These are phyloP conservation scores for Tetraneura akinire DNA, from an alignment of 1,140 invertebrate species.

Conservation along the genomic window DNA sequence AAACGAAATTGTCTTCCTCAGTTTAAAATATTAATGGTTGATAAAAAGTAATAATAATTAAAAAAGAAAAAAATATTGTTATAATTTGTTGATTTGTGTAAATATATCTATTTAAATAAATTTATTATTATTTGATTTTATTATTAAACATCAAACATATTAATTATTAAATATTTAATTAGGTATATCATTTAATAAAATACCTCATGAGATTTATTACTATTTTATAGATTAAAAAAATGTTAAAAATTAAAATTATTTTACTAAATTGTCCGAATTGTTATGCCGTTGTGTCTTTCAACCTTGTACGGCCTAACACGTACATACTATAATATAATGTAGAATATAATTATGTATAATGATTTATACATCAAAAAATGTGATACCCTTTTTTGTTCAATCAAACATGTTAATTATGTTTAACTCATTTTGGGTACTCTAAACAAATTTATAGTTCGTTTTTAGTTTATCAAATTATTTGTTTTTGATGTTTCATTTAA, in stretches of 20 bases:
- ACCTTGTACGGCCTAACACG: background rate
- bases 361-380: background rate
- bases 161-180: background rate
- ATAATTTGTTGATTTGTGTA: slow-evolving; percentile 46
- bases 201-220: slow-evolving; percentile 47
- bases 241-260: slow-evolving; percentile 20
- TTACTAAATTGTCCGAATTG: slow-evolving; percentile 16
- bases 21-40: slow-evolving; percentile 33
- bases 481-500: slow-evolving; percentile 30
- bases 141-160: background rate
- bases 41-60: slow-evolving; percentile 7
- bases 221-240: background rate
- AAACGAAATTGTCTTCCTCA: slow-evolving; percentile 45
- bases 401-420: slow-evolving; percentile 2
- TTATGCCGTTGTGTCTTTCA: slow-evolving; percentile 40
- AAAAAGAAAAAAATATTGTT: slow-evolving; percentile 37
- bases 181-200: slow-evolving; percentile 40
- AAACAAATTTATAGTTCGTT: background rate
- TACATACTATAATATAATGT: background rate
- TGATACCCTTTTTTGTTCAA: slow-evolving; percentile 13
- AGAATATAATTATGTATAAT: slow-evolving; percentile 10
- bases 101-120: slow-evolving; percentile 44
- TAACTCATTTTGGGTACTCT: background rate
- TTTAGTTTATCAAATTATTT: background rate
- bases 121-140: slow-evolving; percentile 42